Evolutionary conservation across 2,888 invertebrate genomes (phyloP).

Genomic region (Dynastes tityus): DNA sequence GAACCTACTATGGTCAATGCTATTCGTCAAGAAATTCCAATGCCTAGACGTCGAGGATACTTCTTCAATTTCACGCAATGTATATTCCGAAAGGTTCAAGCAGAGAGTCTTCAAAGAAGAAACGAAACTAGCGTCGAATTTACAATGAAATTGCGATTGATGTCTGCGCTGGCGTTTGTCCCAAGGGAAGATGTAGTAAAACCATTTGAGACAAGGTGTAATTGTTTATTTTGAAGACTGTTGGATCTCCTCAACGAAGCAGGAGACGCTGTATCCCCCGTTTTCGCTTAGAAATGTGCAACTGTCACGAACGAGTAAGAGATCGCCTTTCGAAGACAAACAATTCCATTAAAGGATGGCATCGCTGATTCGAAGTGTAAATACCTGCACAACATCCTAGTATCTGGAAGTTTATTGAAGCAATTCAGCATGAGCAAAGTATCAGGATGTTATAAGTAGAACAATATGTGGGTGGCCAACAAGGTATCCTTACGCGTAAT

Average conservation of each 20-base stretch:
- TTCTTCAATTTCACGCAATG: slow-evolving; percentile 55
- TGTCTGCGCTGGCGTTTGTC: background rate
- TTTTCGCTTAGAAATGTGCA: slow-evolving; percentile 44
- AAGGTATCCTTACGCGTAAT: slow-evolving; percentile 34
- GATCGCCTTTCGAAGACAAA: background rate
- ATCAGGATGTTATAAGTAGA: slow-evolving; percentile 46
- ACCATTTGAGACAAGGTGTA: background rate
- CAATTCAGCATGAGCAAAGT: slow-evolving; percentile 44
- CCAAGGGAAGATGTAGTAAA: background rate
- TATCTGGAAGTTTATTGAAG: slow-evolving; percentile 49
- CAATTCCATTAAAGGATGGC: slow-evolving; percentile 48
- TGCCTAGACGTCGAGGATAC: slow-evolving; percentile 43
- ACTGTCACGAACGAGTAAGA: slow-evolving; percentile 35
- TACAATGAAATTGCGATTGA: slow-evolving; percentile 39
- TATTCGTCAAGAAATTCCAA: slow-evolving; percentile 44
- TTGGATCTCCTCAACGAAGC: background rate
- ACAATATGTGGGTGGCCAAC: slow-evolving; percentile 21
- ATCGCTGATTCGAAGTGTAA: slow-evolving; percentile 45
- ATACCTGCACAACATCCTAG: slow-evolving; percentile 44
- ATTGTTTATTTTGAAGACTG: slow-evolving; percentile 8
- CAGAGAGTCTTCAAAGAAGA: slow-evolving; percentile 39
- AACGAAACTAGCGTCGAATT: slow-evolving; percentile 50
- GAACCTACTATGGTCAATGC: slow-evolving; percentile 46
- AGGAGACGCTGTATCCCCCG: background rate
- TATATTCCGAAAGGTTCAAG: slow-evolving; percentile 52